Evolutionary conservation across 2,113 vertebrate genomes (phyloP), one percentile per base, ranked within the genome.

Genomic region (Phyllostomus hastatus): DNA sequence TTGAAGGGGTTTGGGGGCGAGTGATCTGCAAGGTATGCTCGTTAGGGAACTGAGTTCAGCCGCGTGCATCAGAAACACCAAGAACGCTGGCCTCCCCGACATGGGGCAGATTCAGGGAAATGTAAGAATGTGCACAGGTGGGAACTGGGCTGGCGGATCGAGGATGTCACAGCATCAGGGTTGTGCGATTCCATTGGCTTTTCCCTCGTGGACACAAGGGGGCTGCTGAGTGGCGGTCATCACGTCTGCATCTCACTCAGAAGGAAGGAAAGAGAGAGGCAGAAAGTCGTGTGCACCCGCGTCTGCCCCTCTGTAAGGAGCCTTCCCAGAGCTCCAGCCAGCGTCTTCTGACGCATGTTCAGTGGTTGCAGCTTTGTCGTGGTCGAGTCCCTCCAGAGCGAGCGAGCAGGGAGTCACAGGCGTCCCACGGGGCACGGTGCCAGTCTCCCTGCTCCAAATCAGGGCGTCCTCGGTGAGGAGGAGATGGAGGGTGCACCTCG

Each of bases 251-350:
- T 46, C 54, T 33, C 35, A 48, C 4, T 24, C 22, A 69, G 24
- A 22, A 61, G 76, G 19, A 22, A 61, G n/a, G 28, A 22, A 28
- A 4, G 28, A 28, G 57, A 59, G 59, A 35, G 38, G 26, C 17
- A 0, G 54, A 46, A 31, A 19, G 10, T 24, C 50, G 4, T 0
- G 7, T 52, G 50, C 35, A 11, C 10, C 59, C 0, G n/a, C 20
- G n/a, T 48, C 50, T 52, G 22, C 28, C 19, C n/a, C 1, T 8
- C 35, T 54, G 52, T 26, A 26, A 67, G 59, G 41, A 15, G 22
- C 1, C 33, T n/a, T 48, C 17, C 28, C 59, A 52, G 41, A 73
- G 52, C 19, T 11, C 38, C 64, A 72, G 1, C 24, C 31, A 17
- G 1, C 22, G n/a, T 35, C 50, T 88, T 72, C 15, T 43, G 82